phyloP scores from a whole-genome alignment of 2,113 vertebrate species.

The Ibidorhyncha struthersii region DNA sequence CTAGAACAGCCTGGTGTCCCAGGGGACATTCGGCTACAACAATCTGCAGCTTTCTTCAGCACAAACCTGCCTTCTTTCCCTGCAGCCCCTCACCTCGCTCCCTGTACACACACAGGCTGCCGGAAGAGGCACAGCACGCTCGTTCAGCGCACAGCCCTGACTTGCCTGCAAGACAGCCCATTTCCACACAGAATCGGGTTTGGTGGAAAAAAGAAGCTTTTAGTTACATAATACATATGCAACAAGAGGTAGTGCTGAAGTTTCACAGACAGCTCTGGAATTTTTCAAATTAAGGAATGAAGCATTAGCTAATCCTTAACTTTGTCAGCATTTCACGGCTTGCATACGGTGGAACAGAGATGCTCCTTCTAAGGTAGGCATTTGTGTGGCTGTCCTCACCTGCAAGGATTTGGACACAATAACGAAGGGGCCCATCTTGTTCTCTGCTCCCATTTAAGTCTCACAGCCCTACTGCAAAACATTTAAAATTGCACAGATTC shows the following conservation, averaged over 20 bases:
- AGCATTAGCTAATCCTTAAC: background rate
- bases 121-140: background rate
- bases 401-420: background rate
- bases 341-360: rapidly evolving
- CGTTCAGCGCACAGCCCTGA: background rate
- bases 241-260: background rate
- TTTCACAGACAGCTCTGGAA: background rate
- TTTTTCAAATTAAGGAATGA: background rate
- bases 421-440: background rate
- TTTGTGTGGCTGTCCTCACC: rapidly evolving
- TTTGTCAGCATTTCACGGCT: background rate
- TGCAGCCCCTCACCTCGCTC: background rate
- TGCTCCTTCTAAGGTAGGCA: background rate
- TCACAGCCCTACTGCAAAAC: background rate
- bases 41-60: background rate
- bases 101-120: rapidly evolving
- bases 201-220: background rate
- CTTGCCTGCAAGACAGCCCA: background rate
- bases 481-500: background rate
- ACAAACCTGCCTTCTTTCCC: background rate
- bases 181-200: background rate
- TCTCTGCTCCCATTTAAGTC: background rate
- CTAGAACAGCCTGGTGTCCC: background rate
- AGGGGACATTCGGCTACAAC: background rate
- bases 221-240: background rate